Base-by-base conservation (phyloP, 2,888 invertebrate species). In the Galerucella pusilla region DNA sequence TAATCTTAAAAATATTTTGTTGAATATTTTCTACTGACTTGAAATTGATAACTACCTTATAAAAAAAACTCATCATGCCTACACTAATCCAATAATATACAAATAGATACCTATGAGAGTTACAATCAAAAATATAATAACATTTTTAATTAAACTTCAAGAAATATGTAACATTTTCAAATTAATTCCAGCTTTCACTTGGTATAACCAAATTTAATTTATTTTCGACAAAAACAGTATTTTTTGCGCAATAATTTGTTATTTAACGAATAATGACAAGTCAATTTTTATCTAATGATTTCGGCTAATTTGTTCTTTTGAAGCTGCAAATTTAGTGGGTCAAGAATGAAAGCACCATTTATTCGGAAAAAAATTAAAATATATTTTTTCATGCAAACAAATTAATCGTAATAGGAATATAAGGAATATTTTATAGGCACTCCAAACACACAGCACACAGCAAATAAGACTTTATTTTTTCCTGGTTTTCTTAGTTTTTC, bases 171-270 rank as follows among this genome's bases (percentile, higher is more conserved):
- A 49, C 16, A 16, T 57, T 57, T 20, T 20, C 10, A 20, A 57
- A 57, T 20, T 57, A 20, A 10, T 57, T 20, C 16, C 20, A 20
- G 11, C 57, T 57, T 57, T 57, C 57, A 57, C 57, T 16, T 57
- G 2, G 20, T 57, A 57, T 57, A 57, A 11, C 16, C 6, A 57
- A 20, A 20, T 57, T 57, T 16, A 57, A 57, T 57, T 57, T 57
- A 20, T 57, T 57, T 57, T 20, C 10, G 6, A 20, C 14, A 63
- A 61, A 63, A 63, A 63, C 42, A 14, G n/a, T 35, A 42, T 63
- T 28, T 63, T 63, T 63, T 63, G 63, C 63, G 42, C 10, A 63
- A 63, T 63, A n/a, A 63, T 16, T 57, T 63, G 35, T 61, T 61
- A 28, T 61, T 35, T 35, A 35, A 63, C 42, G 35, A 42, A 63